Evolutionary conservation across 37 sponge, comb jelly and placozoan genomes (phyloP), one percentile per base, ranked within the genome.

Genomic region (Bolinopsis microptera): DNA sequence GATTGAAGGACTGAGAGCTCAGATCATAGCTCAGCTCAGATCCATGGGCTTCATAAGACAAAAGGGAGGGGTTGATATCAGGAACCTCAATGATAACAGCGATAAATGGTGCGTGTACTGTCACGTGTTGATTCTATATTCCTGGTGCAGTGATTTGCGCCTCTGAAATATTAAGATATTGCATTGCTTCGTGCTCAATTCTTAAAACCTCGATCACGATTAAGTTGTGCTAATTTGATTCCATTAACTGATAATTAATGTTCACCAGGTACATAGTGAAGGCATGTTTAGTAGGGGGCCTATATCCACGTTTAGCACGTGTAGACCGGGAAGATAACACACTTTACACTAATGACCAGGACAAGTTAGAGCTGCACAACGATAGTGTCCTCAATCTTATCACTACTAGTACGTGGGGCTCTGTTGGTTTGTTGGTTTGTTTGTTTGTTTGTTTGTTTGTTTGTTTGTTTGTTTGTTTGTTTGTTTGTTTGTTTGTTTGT

Each of bases 21-120:
- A 80, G 37, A 80, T 80, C 35, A 80, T 80, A 3, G 82, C 82
- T 21, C 82, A 80, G 23, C 82, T 80, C 34, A 2, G 82, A 28
- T 80, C 82, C 37, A 80, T 80, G 82, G 82, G 82, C 5, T 80
- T 80, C 82, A 80, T 80, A 3, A 24, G 82, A 30, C 82, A 80
- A 22, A 80, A 80, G 82, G 82, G 82, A 8, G 82, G 82, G 24
- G 82, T 80, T 24, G 82, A 80, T 30, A 80, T 80, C 35, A 32
- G 82, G 82, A 80, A 80, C 23, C 82, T 80, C 16, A 80, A 80
- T 22, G 82, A 80, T 22, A 80, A 80, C 37, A 80, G 82, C 22
- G 82, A 80, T 35, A 80, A 80, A 36, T 80, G 82, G 82, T 80
- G 16, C 13, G 75, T 72, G n/a, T n/a, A n/a, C n/a, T n/a, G n/a